Base-by-base conservation (phyloP, 2,797 vertebrate genomes). In the Lithobates pipiens region DNA sequence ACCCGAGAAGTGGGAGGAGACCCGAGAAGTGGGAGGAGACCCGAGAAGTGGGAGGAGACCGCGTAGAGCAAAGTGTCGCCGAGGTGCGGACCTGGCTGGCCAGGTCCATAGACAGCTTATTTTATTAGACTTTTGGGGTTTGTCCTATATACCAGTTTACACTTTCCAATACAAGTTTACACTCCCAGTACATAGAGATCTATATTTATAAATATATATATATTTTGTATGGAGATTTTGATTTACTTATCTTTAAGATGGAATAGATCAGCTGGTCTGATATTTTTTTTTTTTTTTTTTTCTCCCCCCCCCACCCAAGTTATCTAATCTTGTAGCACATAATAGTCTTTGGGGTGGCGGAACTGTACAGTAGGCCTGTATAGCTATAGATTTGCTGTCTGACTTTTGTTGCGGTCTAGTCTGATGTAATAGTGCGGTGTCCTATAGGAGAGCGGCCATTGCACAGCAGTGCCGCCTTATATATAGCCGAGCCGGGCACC, bases 171-270 rank as follows among this genome's bases (percentile, higher is more conserved):
- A 80, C 61, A 72, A 36, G 85, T 86, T 86, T 86, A 87, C 85
- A 87, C 80, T 83, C 69, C 75, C 70, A 79, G 70, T 83, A 83
- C 50, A 68, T 87, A 87, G 76, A 86, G 68, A 77, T 83, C 76
- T 86, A 82, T 86, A 86, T 86, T 70, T 83, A 83, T 75, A 39
- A 39, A 74, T 74, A 44, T 84, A 84, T 86, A 86, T 87, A 87
- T 87, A 79, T 87, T 87, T 87, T 87, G 85, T 79, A 87, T 83
- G 76, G 76, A 83, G 67, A 83, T 77, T 81, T 82, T 86, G 70
- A 67, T 69, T 79, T 57, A 69, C 23, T 65, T 82, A 18, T 57
- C 54, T 63, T n/a, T 76, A 72, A 32, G 46, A 67, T 83, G 81
- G 85, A 83, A 76, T 81, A 39, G 61, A 63, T 67, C 85, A 87